phyloP scores from a whole-genome alignment of 2,797 vertebrate species.

The Hippocampus kuda region DNA sequence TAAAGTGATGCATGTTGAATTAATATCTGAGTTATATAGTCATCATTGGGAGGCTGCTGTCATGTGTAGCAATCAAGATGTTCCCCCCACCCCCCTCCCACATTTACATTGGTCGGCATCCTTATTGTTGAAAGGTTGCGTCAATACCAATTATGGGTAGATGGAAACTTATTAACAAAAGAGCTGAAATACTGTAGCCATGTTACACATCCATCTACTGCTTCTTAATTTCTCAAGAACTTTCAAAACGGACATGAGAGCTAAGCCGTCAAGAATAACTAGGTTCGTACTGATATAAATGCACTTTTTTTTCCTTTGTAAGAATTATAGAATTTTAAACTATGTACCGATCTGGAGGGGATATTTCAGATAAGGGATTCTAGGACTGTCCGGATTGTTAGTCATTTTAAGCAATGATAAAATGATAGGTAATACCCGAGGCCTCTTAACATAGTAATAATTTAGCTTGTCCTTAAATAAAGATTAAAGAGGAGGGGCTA shows the following conservation, averaged over 20 bases:
- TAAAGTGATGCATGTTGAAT: slow-evolving; percentile 50
- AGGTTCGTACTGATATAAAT: slow-evolving; percentile 56
- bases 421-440: slow-evolving; percentile 46
- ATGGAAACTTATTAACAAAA: slow-evolving; percentile 27
- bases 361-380: slow-evolving; percentile 48
- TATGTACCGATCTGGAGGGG: slow-evolving; percentile 48
- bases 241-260: slow-evolving; percentile 40
- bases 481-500: slow-evolving; percentile 37
- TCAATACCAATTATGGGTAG: slow-evolving; percentile 24
- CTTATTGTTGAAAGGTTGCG: slow-evolving; percentile 22
- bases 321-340: slow-evolving; percentile 54
- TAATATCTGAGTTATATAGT: slow-evolving; percentile 30
- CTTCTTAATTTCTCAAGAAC: slow-evolving; percentile 53
- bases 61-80: slow-evolving; percentile 26
- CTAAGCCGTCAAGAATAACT: slow-evolving; percentile 42
- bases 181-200: slow-evolving; percentile 51
- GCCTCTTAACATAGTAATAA: slow-evolving; percentile 50
- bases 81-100: slow-evolving; percentile 21
- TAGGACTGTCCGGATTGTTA: slow-evolving; percentile 50
- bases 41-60: slow-evolving; percentile 36
- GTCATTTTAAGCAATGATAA: slow-evolving; percentile 49
- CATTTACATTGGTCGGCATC: neutral
- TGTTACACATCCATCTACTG: slow-evolving; percentile 45
- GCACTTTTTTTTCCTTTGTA: slow-evolving; percentile 61
- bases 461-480: slow-evolving; percentile 35